These are phyloP conservation scores for Tinamus guttatus DNA, from an alignment of 2,113 vertebrate genomes.

Conservation along the genomic window DNA sequence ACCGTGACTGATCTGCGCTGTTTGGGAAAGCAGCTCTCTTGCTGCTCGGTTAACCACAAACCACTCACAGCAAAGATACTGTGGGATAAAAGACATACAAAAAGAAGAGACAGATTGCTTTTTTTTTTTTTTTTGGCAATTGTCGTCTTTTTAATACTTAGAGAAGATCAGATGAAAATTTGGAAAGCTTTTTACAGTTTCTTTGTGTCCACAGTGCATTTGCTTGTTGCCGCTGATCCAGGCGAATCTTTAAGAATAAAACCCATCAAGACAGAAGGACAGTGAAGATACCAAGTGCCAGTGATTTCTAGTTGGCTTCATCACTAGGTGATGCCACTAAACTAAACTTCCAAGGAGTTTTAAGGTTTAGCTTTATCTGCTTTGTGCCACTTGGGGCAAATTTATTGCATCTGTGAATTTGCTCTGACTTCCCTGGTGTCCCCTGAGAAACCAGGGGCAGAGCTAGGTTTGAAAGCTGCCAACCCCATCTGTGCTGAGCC, in stretches of 20 bases:
- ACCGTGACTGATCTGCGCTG: not conserved
- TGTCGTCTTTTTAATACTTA: not conserved
- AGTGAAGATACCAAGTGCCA: not conserved
- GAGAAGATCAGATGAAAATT: not conserved
- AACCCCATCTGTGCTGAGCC: not conserved
- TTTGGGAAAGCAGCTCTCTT: not conserved
- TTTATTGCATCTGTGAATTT: not conserved
- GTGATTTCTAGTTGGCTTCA: not conserved
- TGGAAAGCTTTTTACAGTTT: not conserved
- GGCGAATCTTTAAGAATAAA: not conserved
- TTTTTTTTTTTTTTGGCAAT: not conserved
- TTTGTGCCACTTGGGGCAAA: not conserved
- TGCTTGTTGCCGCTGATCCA: not conserved
- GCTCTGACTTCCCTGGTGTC: not conserved
- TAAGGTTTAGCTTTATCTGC: not conserved
- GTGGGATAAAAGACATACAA: not conserved
- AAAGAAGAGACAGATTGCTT: not conserved
- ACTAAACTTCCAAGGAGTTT: not conserved
- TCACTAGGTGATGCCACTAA: not conserved
- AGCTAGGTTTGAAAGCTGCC: not conserved
- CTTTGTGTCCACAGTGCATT: not conserved
- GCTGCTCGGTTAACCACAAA: not conserved
- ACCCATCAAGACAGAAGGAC: not conserved
- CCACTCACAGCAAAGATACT: not conserved
- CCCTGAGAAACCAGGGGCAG: not conserved